Evolutionary conservation across 2,888 invertebrate genomes (phyloP).

Genomic region (Chouioia cunea): DNA sequence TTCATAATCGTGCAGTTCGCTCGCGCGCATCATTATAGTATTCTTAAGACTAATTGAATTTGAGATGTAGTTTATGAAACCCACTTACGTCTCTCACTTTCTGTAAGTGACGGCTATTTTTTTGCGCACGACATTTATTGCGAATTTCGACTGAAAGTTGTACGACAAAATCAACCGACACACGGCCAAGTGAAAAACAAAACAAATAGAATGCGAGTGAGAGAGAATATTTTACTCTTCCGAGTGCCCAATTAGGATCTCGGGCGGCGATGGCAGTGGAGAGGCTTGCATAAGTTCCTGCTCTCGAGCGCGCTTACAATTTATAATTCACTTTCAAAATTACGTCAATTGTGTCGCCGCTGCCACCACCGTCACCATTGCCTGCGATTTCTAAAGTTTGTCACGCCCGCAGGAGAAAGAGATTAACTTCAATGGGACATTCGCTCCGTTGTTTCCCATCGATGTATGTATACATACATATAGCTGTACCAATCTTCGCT

Average conservation of each 20-base stretch:
- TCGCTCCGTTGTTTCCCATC: too few relatives aligned
- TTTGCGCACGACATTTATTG: too few relatives aligned
- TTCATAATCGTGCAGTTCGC: not conserved
- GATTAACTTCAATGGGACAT: too few relatives aligned
- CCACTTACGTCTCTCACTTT: too few relatives aligned
- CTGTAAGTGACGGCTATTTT: too few relatives aligned
- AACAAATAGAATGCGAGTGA: not conserved
- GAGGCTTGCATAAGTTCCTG: constrained; percentile 41
- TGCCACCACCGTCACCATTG: too few relatives aligned
- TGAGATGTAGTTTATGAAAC: too few relatives aligned
- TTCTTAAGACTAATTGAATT: too few relatives aligned
- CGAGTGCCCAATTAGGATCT: constrained; percentile 44
- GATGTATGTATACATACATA: too few relatives aligned
- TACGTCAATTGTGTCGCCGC: constrained; percentile 47
- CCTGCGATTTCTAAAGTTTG: constrained; percentile 45
- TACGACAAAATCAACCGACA: too few relatives aligned
- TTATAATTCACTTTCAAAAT: constrained; percentile 48
- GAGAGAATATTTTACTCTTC: constrained; percentile 21
- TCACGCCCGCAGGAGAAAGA: constrained; percentile 26
- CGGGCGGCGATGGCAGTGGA: not conserved
- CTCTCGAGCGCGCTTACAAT: constrained; percentile 24
- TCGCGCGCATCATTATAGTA: not conserved
- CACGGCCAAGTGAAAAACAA: too few relatives aligned
- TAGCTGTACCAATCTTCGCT: not conserved
- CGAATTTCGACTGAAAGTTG: too few relatives aligned